A percentile compares a stretch with the other conserved stretches of the same genome.
These are phyloP conservation scores for Neotoxoptera formosana DNA, from an alignment of 1,140 invertebrate genomes.

Conservation along the genomic window DNA sequence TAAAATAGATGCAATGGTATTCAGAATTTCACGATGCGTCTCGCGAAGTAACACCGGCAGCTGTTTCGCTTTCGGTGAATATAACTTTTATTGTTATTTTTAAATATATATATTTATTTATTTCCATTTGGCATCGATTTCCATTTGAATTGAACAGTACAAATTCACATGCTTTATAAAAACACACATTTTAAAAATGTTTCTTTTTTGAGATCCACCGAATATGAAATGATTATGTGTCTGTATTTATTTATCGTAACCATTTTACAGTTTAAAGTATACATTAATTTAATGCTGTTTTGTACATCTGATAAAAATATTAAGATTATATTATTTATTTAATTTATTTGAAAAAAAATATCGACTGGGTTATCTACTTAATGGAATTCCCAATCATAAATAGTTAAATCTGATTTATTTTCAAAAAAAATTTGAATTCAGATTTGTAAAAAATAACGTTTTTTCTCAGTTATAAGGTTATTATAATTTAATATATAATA, in stretches of 20 bases:
- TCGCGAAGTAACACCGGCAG: neutral
- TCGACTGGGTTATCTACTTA: neutral
- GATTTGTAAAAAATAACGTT: neutral
- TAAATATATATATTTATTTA: conserved; percentile 3
- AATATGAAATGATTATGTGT: neutral
- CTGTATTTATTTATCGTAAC: neutral
- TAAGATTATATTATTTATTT: neutral
- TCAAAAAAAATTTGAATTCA: neutral
- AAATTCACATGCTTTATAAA: neutral
- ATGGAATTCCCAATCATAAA: neutral
- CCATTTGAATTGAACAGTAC: neutral
- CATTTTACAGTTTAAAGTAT: neutral
- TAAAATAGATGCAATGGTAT: conserved; percentile 22
- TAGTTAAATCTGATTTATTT: neutral
- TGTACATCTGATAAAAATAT: neutral
- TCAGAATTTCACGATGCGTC: conserved; percentile 41
- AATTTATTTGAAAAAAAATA: neutral
- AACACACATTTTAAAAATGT: neutral
- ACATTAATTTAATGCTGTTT: neutral
- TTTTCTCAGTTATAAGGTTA: neutral
- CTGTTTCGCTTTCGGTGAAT: conserved; percentile 36
- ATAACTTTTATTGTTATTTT: conserved; percentile 47
- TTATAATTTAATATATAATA: neutral
- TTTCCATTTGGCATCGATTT: neutral
- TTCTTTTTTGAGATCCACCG: neutral